phyloP scores from a whole-genome alignment of 2,888 invertebrate species.

The Amiota mariae region DNA sequence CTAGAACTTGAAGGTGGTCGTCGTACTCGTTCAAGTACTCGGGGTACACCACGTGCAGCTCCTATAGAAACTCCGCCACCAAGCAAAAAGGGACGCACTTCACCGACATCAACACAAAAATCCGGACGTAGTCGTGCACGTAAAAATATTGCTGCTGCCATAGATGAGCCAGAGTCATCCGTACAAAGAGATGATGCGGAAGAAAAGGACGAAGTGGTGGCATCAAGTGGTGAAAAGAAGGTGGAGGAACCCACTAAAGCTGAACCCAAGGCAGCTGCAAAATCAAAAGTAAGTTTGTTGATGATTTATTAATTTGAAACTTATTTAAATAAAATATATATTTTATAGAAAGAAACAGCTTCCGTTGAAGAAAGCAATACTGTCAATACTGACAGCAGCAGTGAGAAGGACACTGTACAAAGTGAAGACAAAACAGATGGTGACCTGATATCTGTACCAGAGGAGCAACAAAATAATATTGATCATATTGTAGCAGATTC shows the following conservation, averaged over 20 bases:
- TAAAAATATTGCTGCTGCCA: constrained; percentile 53
- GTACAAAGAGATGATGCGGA: constrained; percentile 50
- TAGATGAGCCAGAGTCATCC: constrained; percentile 40
- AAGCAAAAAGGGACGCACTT: constrained; percentile 66
- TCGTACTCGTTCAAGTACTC: constrained; percentile 71
- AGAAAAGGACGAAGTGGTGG: not conserved
- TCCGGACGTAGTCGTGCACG: constrained; percentile 68
- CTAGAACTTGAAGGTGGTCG: constrained; percentile 71
- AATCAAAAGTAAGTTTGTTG: constrained; percentile 45
- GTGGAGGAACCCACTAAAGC: constrained; percentile 28
- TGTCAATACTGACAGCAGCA: constrained; percentile 35
- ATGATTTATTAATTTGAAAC: constrained; percentile 6
- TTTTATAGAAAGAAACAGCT: constrained; percentile 41
- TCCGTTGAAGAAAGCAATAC: constrained; percentile 48
- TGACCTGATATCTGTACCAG: constrained; percentile 39
- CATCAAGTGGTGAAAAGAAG: constrained; percentile 3
- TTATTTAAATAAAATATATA: not conserved
- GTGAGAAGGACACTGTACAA: constrained; percentile 33
- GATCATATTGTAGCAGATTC: constrained; percentile 44
- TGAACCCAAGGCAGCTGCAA: constrained; percentile 27
- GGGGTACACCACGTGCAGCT: constrained; percentile 67
- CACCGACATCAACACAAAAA: constrained; percentile 59
- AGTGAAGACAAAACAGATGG: constrained; percentile 52
- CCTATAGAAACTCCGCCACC: constrained; percentile 67
- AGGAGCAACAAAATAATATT: constrained; percentile 52